phyloP scores from a whole-genome alignment of 1,140 invertebrate species.

The Hypsibius dujardini region DNA sequence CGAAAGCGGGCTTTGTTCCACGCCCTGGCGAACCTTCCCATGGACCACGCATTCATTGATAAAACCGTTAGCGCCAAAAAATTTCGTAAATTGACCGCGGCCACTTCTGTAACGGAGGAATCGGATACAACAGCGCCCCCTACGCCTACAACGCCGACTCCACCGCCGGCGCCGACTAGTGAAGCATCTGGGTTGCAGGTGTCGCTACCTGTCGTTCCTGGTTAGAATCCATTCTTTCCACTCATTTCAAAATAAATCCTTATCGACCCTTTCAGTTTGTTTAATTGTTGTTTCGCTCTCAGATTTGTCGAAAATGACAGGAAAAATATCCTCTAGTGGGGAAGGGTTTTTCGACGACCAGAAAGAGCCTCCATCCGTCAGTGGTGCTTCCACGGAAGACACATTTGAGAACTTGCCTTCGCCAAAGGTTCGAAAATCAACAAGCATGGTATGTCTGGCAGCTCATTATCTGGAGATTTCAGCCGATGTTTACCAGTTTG shows the following conservation, averaged over 20 bases:
- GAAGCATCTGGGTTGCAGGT: not conserved
- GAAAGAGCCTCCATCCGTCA: constrained; percentile 23
- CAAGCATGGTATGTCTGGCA: constrained; percentile 21
- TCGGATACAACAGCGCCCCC: constrained; percentile 46
- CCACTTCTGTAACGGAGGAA: not conserved
- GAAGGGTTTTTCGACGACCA: too few relatives aligned
- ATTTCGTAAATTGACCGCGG: not conserved
- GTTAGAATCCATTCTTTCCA: not conserved
- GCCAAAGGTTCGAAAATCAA: constrained; percentile 18
- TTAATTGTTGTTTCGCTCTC: constrained; percentile 23
- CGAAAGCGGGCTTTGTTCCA: constrained; percentile 93
- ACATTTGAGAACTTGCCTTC: constrained; percentile 23
- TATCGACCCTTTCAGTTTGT: not conserved
- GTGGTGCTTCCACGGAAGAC: constrained; percentile 21
- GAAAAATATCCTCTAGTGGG: constrained; percentile 41
- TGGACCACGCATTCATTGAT: constrained; percentile 69
- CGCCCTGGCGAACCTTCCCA: constrained; percentile 78
- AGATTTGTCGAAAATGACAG: constrained; percentile 83
- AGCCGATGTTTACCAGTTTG: too few relatives aligned
- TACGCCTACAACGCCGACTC: constrained; percentile 68
- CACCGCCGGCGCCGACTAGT: constrained; percentile 57
- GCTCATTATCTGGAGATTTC: too few relatives aligned
- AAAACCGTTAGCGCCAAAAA: constrained; percentile 32
- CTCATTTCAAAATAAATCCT: not conserved
- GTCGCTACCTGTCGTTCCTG: not conserved